Percentiles rank a stretch among this genome's conserved stretches.
Conservation (phyloP, 1,140 invertebrate genomes). For the Tetramorium alpestre region DNA sequence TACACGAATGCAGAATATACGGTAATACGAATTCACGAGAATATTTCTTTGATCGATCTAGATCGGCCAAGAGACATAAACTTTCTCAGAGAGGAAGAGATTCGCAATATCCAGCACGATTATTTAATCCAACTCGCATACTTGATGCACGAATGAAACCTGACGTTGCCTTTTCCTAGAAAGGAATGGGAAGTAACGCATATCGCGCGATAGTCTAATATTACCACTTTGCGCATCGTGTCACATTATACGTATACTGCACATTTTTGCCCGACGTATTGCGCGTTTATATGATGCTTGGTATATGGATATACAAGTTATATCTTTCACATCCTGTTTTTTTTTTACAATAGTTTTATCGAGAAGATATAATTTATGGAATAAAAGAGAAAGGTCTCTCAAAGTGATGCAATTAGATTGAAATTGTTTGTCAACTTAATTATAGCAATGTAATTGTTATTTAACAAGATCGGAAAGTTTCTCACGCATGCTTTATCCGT, state of each 20-base stretch:
- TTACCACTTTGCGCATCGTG: slow-evolving; percentile 48
- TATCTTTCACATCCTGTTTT: background rate
- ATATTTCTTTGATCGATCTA: background rate
- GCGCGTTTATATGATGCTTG: background rate
- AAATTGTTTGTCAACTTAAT: background rate
- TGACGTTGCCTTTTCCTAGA: slow-evolving; percentile 25
- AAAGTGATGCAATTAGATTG: background rate
- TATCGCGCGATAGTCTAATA: slow-evolving; percentile 28
- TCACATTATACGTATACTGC: slow-evolving; percentile 41
- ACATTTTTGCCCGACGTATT: slow-evolving; percentile 25
- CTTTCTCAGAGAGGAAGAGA: background rate
- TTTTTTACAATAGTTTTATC: background rate
- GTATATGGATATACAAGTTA: background rate
- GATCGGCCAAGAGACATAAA: background rate
- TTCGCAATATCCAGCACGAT: background rate
- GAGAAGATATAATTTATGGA: background rate
- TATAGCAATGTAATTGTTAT: background rate
- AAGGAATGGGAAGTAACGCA: slow-evolving; percentile 34
- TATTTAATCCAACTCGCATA: slow-evolving; percentile 2
- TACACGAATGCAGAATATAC: background rate
- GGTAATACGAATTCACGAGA: too few species aligned
- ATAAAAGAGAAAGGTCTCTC: background rate
- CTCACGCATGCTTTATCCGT: background rate
- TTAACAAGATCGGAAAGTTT: background rate
- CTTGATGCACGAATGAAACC: background rate